A percentile compares a stretch with the other conserved stretches of the same genome.
Conservation (phyloP, 2,797 vertebrate species). For the Apogon talboti region DNA sequence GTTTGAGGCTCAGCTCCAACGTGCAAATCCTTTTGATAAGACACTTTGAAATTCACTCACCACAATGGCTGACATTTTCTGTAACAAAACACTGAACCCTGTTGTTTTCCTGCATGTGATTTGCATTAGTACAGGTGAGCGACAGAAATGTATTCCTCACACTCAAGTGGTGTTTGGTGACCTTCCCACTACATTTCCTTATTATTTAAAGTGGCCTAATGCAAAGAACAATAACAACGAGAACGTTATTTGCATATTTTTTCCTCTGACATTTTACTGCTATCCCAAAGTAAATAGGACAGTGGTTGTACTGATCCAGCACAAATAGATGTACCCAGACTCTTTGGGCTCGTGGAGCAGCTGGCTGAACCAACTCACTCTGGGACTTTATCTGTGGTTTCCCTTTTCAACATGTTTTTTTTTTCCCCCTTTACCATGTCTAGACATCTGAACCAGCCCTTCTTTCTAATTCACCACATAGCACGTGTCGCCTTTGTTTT, state of each 20-base stretch:
- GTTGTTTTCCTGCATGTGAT: conserved; percentile 10
- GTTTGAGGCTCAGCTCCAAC: neutral
- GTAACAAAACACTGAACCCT: neutral
- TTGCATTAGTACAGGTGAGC: conserved; percentile 1
- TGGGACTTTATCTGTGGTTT: neutral
- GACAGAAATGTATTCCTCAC: conserved; percentile 11
- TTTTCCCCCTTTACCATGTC: conserved; percentile 14
- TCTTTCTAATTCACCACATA: conserved; percentile 32
- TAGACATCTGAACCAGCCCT: conserved; percentile 11
- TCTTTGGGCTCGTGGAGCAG: conserved; percentile 35
- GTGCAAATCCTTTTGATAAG: conserved; percentile 7
- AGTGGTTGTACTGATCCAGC: neutral
- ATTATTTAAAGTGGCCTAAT: neutral
- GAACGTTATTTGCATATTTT: conserved; percentile 7
- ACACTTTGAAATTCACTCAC: neutral
- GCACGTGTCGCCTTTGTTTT: conserved; percentile 8
- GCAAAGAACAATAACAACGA: neutral
- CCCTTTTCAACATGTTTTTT: conserved; percentile 10
- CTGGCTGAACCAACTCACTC: conserved; percentile 19
- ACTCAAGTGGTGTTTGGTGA: neutral
- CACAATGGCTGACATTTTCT: conserved; percentile 5
- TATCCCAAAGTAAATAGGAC: conserved; percentile 33
- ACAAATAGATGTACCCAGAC: neutral
- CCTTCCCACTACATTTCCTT: neutral
- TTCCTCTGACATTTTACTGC: conserved; percentile 1